Percentiles rank a stretch among this genome's conserved stretches.
phyloP scores from a whole-genome alignment of 1,140 invertebrate species.

The Brachionus calyciflorus region DNA sequence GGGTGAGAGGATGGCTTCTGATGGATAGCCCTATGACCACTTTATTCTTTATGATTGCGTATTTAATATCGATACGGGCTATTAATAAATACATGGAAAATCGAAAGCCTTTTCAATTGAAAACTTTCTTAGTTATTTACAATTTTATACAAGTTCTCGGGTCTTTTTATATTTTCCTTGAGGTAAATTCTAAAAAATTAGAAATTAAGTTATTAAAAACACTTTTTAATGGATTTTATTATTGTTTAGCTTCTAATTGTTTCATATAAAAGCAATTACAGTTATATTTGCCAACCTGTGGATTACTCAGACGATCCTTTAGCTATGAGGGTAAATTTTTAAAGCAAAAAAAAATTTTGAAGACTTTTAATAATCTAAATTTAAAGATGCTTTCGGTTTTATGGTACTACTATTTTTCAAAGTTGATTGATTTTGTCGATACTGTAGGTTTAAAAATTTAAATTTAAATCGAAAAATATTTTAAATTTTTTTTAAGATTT shows the following conservation, averaged over 20 bases:
- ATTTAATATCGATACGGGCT: constrained; percentile 21
- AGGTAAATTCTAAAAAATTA: constrained; percentile 21
- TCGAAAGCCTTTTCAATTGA: constrained; percentile 25
- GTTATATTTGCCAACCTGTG: constrained; percentile 10
- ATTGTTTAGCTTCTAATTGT: constrained; percentile 20
- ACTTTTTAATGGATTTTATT: background rate
- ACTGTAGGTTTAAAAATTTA: constrained; percentile 11
- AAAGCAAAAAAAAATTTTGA: background rate
- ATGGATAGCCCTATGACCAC: constrained; percentile 37
- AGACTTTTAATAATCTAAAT: background rate
- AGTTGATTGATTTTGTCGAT: constrained; percentile 39
- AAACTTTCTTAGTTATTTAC: constrained; percentile 25
- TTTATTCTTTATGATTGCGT: constrained; percentile 2
- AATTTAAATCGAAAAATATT: background rate
- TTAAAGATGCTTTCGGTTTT: constrained; percentile 39
- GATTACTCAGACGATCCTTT: constrained; percentile 42
- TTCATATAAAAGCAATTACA: constrained; percentile 30
- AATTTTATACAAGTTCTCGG: constrained; percentile 40
- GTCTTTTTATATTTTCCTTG: constrained; percentile 40
- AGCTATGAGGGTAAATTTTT: constrained; percentile 25
- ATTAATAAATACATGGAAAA: constrained; percentile 33
- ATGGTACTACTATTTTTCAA: constrained; percentile 40
- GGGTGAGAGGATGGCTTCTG: background rate
- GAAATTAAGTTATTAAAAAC: background rate
- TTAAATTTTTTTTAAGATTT: constrained; percentile 18